Percentiles rank a stretch among this genome's conserved stretches.
These are phyloP conservation scores for Daubentonia madagascariensis DNA, from an alignment of 2,113 vertebrate genomes.

Conservation along the genomic window DNA sequence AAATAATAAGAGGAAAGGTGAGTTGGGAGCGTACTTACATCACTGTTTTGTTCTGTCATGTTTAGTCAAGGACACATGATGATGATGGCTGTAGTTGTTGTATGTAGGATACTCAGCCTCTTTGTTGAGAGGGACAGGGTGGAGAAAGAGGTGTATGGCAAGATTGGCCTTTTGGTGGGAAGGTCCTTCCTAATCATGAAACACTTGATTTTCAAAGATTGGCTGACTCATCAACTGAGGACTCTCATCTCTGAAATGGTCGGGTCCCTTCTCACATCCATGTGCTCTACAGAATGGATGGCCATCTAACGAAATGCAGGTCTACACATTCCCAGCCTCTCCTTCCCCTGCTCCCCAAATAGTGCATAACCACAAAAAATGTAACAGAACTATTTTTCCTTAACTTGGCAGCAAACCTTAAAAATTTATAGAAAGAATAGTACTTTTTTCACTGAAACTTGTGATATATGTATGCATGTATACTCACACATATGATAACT, in stretches of 20 bases:
- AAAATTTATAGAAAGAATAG: neutral
- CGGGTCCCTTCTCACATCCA: fast-evolving
- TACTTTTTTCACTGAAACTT: neutral
- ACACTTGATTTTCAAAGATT: neutral
- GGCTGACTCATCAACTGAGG: neutral
- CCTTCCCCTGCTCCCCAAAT: neutral
- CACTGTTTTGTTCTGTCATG: neutral
- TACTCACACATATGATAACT: neutral
- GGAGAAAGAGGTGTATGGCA: neutral
- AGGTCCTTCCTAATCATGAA: neutral
- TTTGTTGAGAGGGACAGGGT: neutral
- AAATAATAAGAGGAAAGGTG: neutral
- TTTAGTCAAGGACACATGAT: neutral
- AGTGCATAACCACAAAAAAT: neutral
- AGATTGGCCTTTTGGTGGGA: neutral
- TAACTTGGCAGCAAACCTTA: neutral
- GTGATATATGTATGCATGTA: too few relatives aligned
- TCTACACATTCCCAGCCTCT: neutral
- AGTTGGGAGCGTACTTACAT: neutral
- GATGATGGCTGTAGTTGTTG: neutral
- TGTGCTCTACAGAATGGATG: neutral
- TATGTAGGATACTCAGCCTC: neutral
- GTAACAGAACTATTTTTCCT: neutral
- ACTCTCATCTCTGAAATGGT: neutral
- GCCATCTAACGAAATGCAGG: neutral